Percentiles rank a stretch among this genome's conserved stretches.
Conservation (phyloP, 2,113 vertebrate species). For the Paraplagusia blochii region DNA sequence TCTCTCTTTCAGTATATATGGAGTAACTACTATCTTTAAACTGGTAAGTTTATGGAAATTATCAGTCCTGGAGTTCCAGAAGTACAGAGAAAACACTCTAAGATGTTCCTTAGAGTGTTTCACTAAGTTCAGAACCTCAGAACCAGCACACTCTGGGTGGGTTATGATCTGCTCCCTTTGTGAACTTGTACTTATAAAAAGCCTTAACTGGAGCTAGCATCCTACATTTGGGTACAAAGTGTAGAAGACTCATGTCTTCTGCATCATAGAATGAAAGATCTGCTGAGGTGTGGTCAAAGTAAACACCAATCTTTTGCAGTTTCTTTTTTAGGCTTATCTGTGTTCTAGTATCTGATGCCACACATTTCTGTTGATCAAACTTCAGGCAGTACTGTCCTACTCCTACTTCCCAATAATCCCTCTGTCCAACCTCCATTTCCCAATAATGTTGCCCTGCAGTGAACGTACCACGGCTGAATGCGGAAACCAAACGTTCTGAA, state of each 20-base stretch:
- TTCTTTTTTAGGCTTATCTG: not conserved
- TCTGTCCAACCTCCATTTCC: slow-evolving; percentile 50
- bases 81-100: too few relatives aligned
- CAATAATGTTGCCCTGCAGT: slow-evolving; percentile 47
- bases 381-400: slow-evolving; percentile 20
- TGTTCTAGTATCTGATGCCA: not conserved
- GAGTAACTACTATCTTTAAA: too few relatives aligned
- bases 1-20: too few relatives aligned
- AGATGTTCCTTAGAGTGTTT: too few relatives aligned
- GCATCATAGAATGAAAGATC: slow-evolving; percentile 55
- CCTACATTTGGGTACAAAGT: not conserved
- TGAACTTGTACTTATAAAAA: slow-evolving; percentile 2
- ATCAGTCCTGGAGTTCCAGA: too few relatives aligned
- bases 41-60: too few relatives aligned
- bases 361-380: slow-evolving; percentile 8
- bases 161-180: not conserved
- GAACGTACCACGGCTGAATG: slow-evolving; percentile 22
- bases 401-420: slow-evolving; percentile 45
- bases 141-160: not conserved
- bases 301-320: slow-evolving; percentile 43
- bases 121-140: too few relatives aligned
- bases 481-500: not conserved
- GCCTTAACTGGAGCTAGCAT: not conserved
- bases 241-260: slow-evolving; percentile 43
- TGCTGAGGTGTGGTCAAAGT: slow-evolving; percentile 36